Evolutionary conservation across 2,888 invertebrate genomes (phyloP), one percentile per base, ranked within the genome.

Genomic region (Cheilosia vulpina): DNA sequence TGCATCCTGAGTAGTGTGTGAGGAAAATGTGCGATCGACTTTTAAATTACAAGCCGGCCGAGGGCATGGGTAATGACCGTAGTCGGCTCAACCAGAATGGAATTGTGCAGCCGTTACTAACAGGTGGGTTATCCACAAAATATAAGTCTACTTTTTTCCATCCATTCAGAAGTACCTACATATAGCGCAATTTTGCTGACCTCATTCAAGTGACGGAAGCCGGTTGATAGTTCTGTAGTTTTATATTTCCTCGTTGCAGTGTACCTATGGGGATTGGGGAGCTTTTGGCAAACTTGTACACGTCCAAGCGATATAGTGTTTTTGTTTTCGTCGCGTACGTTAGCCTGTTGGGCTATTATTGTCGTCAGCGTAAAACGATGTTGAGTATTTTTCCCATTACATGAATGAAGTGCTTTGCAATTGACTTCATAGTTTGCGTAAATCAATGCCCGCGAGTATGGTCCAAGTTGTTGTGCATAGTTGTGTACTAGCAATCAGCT

Each of bases 101-200:
- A 89, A 96, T 98, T 90, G 96, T 98, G 88, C 98, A 97, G 93
- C 97, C 98, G 68, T 94, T 98, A 83, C 94, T 98, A 85, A 98
- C 98, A 92, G 98, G 98, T 97, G 93, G 93, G 89, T 90, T 77
- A 63, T 69, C 21, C 21, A 15, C 2, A 52, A 52, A 47, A 47
- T 7, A 21, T 17, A 13, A 68, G 52, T 68, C 63, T 45, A 52
- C 24, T 45, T 31, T 41, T 43, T 58, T 41, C 47, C 57, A 43
- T 43, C 24, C 53, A 43, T 55, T 47, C 19, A 31, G 21, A 34
- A 53, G 27, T 31, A 27, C 27, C 0, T 27, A 31, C 27, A 27
- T 13, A 38, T n/a, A 66, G 17, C 43, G 47, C 17, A 43, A 24
- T 72, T 62, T 47, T 15, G 73, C 60, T 77, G 77, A 69, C 77